Base-by-base conservation (phyloP, 2,888 invertebrate genomes). In the Caenorhabditis auriculariae region DNA sequence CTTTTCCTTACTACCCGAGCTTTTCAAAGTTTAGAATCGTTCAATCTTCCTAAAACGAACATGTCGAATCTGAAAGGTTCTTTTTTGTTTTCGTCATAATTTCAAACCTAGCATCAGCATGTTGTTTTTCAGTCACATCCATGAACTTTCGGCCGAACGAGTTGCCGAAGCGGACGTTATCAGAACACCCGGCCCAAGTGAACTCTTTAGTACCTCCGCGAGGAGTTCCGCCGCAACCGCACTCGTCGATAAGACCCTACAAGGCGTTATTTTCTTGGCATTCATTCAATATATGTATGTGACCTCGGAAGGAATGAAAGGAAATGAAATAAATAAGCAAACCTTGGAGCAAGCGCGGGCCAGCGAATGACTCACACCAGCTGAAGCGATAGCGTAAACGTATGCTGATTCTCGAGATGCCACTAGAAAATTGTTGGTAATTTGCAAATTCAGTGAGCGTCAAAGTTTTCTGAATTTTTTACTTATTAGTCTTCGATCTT, bases 321-420 rank as follows among this genome's bases (percentile, higher is more conserved):
- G 23, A 15, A 46, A 19, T 6, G 21, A 29, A 17, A n/a, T 24
- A n/a, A 28, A 28, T 21, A 12, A 21, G 7, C 41, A 41, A 9
- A 89, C 79, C 66, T 91, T 87, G 72, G 91, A 90, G 85, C 95
- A 95, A 42, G 93, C 91, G 54, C 90, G 89, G 65, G 93, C 91
- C 58, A 95, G 88, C 46, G 92, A 89, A 82, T 91, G 91, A 53
- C 91, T 89, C 48, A 93, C 91, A 17, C 93, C 95, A 0, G 94
- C 93, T 49, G 92, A 90, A 62, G 90, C 89, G 80, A 94, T 89
- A 51, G 94, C 93, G 84, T 94, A 93, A 1, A 91, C 90, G 84
- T 90, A 93, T 41, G 93, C 93, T 3, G 93, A 91, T 83, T 95
- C 95, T 71, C 66, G 64, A 24, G 75, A 78, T 32, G 75, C 78